phyloP scores from a whole-genome alignment of 2,113 vertebrate genomes.

The Dasyornis broadbenti region DNA sequence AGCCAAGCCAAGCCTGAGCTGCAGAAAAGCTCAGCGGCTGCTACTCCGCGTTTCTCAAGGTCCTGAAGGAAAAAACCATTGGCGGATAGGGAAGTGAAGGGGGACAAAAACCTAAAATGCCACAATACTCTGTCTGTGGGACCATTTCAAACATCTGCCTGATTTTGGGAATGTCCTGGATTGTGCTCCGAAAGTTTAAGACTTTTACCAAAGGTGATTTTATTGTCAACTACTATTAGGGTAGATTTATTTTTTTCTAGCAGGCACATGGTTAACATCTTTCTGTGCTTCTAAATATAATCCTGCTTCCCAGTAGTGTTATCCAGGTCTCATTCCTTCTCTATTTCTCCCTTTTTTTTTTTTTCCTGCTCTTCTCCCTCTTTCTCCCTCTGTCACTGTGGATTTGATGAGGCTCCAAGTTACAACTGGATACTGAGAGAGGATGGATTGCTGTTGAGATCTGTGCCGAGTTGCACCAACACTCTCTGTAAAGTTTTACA shows the following conservation, averaged over 20 bases:
- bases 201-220: constrained; percentile 54
- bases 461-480: constrained; percentile 43
- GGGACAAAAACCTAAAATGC: background rate
- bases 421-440: background rate
- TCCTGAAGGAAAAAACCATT: background rate
- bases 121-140: constrained; percentile 20
- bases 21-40: background rate
- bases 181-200: constrained; percentile 40
- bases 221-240: constrained; percentile 32
- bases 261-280: constrained; percentile 58
- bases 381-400: constrained; percentile 14
- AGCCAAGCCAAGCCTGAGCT: background rate
- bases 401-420: constrained; percentile 23
- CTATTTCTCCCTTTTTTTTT: background rate
- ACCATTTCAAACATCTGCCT: constrained; percentile 60
- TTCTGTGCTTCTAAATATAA: constrained; percentile 65
- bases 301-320: constrained; percentile 13
- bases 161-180: constrained; percentile 23
- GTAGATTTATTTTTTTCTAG: constrained; percentile 37
- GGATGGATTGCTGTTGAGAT: constrained; percentile 36
- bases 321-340: constrained; percentile 18
- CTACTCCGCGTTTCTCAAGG: background rate
- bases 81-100: background rate
- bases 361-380: background rate
- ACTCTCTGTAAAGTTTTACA: constrained; percentile 71